These are phyloP conservation scores for Coenonympha arcania DNA, from an alignment of 2,888 invertebrate genomes.

Conservation along the genomic window DNA sequence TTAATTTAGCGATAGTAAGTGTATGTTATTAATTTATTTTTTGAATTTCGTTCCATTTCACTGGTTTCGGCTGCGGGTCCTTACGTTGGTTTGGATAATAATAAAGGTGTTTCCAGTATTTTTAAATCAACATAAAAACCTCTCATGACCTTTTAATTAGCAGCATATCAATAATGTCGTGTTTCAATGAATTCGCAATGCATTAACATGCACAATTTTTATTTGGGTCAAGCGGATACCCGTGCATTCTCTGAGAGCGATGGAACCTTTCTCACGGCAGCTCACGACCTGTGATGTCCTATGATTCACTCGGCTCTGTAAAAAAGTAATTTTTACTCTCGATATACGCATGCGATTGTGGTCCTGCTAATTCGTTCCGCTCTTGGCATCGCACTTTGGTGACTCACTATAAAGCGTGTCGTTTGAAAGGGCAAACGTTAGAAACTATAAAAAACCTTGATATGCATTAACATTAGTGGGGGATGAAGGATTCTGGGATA, in stretches of 20 bases:
- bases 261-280: slow-evolving; percentile 40
- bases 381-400: slow-evolving; percentile 18
- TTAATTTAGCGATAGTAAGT: too few species aligned
- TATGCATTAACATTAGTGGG: too few species aligned
- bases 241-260: slow-evolving; percentile 40
- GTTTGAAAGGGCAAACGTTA: slow-evolving; percentile 15
- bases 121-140: neutral
- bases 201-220: slow-evolving; percentile 27
- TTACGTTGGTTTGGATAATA: neutral
- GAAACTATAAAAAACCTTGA: slow-evolving; percentile 11
- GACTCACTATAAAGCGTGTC: slow-evolving; percentile 16
- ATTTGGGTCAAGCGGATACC: slow-evolving; percentile 41
- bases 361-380: slow-evolving; percentile 23
- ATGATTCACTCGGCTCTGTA: slow-evolving; percentile 33
- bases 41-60: too few species aligned
- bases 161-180: slow-evolving; percentile 3
- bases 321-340: slow-evolving; percentile 28
- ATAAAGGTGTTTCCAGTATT: neutral
- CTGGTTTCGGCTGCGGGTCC: too few species aligned
- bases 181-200: slow-evolving; percentile 19
- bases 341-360: slow-evolving; percentile 12
- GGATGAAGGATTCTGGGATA: too few species aligned
- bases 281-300: slow-evolving; percentile 34
- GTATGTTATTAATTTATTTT: too few species aligned
- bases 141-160: slow-evolving; percentile 12